Evolutionary conservation across 2,113 vertebrate genomes (phyloP).

Genomic region (Mohoua ochrocephala): DNA sequence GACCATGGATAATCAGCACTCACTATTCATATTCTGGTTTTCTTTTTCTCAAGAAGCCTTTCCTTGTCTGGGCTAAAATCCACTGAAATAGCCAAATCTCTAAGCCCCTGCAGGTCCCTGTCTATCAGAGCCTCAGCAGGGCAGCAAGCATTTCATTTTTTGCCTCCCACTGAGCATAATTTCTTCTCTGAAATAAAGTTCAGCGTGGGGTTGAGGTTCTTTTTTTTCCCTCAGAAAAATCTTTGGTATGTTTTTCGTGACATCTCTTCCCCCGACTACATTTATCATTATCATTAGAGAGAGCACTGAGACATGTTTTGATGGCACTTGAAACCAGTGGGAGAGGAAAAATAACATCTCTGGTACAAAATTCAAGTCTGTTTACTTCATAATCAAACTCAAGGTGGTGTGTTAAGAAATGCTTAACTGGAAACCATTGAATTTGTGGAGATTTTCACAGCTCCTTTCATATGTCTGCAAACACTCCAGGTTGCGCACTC

Average conservation of each 20-base stretch:
- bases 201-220: slow-evolving; percentile 38
- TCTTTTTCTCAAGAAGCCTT: not conserved
- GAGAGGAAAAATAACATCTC: slow-evolving; percentile 55
- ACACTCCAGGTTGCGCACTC: not conserved
- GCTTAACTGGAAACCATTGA: slow-evolving; percentile 2
- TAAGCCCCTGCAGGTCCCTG: not conserved
- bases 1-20: not conserved
- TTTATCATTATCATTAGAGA: slow-evolving; percentile 61
- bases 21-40: not conserved
- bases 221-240: slow-evolving; percentile 34
- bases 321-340: slow-evolving; percentile 54
- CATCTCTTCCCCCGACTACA: slow-evolving; percentile 50
- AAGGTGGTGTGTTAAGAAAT: slow-evolving; percentile 29
- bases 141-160: slow-evolving; percentile 54
- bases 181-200: slow-evolving; percentile 50
- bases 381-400: slow-evolving; percentile 55
- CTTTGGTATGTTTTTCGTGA: slow-evolving; percentile 55
- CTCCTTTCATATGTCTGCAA: not conserved
- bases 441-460: slow-evolving; percentile 11
- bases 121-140: slow-evolving; percentile 51
- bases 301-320: slow-evolving; percentile 55
- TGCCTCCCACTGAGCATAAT: slow-evolving; percentile 56
- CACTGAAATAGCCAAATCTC: not conserved
- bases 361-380: slow-evolving; percentile 43
- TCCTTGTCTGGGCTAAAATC: not conserved